These are phyloP conservation scores for Planiliza haematocheilus DNA, from an alignment of 2,113 vertebrate species.

Conservation along the genomic window DNA sequence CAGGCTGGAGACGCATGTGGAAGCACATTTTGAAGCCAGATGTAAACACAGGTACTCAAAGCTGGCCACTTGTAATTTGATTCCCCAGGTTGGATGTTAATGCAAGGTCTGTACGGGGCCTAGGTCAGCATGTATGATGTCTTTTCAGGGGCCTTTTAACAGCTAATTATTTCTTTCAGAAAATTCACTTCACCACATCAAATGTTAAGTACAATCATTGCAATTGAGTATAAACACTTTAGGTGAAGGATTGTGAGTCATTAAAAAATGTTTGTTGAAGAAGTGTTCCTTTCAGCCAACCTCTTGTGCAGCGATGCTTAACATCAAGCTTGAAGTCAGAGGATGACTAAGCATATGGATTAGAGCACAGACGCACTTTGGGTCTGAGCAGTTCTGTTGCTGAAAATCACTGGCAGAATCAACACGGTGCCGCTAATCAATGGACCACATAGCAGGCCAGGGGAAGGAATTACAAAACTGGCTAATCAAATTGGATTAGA, in stretches of 20 bases:
- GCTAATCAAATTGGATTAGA: not conserved
- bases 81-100: no score
- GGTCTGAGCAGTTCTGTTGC: not conserved
- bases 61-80: no score
- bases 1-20: no score
- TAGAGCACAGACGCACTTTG: not conserved
- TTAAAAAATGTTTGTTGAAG: no score
- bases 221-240: not conserved
- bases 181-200: not conserved
- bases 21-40: no score
- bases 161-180: not conserved
- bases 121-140: no score
- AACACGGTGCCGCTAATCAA: slow-evolving; percentile 1
- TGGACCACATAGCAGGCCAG: not conserved
- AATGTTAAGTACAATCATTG: not conserved
- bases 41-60: no score
- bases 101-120: no score
- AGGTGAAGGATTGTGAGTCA: not conserved
- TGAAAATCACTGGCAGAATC: slow-evolving; percentile 17
- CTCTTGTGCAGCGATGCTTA: slow-evolving; percentile 4
- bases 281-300: not conserved
- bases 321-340: slow-evolving; percentile 7
- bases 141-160: no score
- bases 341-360: slow-evolving; percentile 9
- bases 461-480: not conserved